These are phyloP conservation scores for Tetragnatha versicolor DNA, from an alignment of 1,140 invertebrate genomes.

Conservation along the genomic window DNA sequence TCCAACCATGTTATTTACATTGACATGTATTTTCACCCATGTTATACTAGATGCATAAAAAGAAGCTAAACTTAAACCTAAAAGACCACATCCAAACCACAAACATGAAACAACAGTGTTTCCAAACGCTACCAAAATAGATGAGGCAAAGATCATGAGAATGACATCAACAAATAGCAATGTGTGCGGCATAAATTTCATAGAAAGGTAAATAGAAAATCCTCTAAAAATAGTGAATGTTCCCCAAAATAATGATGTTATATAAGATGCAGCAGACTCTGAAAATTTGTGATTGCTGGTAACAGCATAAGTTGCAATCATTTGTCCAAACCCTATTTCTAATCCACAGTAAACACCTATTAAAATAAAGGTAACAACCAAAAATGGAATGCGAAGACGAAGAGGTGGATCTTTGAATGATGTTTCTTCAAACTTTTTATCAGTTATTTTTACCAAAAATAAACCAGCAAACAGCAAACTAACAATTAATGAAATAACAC, in stretches of 20 bases:
- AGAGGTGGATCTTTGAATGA: conserved; percentile 17
- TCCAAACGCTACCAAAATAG: conserved; percentile 46
- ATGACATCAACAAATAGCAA: conserved; percentile 64
- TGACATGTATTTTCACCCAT: conserved; percentile 67
- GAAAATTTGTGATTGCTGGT: conserved; percentile 61
- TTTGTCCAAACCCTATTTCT: conserved; percentile 66
- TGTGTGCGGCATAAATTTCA: conserved; percentile 61
- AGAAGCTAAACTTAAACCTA: conserved; percentile 67
- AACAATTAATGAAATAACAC: conserved; percentile 16
- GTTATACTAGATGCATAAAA: conserved; percentile 66
- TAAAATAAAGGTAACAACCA: conserved; percentile 59
- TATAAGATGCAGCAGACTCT: conserved; percentile 62
- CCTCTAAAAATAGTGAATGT: conserved; percentile 66
- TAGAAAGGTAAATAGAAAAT: conserved; percentile 65
- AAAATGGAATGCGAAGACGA: neutral
- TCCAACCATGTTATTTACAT: conserved; percentile 66
- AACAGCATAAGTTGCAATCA: conserved; percentile 65
- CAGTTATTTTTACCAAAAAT: conserved; percentile 7
- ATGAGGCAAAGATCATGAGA: conserved; percentile 60
- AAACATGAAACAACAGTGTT: conserved; percentile 59
- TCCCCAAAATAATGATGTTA: conserved; percentile 68
- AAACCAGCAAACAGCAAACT: conserved; percentile 20
- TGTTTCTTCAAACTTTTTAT: neutral
- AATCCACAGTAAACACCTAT: conserved; percentile 65
- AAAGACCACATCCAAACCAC: conserved; percentile 64